Base-by-base conservation (phyloP, 2,113 vertebrate species). In the Orycteropus afer region DNA sequence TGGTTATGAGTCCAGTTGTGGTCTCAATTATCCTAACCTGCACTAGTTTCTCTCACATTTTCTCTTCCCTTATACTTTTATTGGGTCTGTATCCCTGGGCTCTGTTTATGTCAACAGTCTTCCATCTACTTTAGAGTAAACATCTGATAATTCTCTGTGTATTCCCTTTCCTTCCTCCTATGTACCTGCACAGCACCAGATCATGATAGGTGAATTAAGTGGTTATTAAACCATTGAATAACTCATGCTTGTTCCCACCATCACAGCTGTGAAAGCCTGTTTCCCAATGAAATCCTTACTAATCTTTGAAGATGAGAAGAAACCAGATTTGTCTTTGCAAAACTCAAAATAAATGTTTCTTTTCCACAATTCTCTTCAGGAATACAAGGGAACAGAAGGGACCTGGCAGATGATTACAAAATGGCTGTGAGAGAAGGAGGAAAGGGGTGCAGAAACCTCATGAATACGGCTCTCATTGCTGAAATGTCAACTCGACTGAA, bases 401-500 rank as follows among this genome's bases (percentile, higher is more conserved):
- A n/a, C 34, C 53, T 42, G 40, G 79, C 55, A 45, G 2, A 1
- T 22, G 83, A n/a, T 51, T 34, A 32, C 69, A 82, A 86, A 91
- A 51, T 23, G 40, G 86, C 74, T 49, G 37, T 57, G 22, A 81
- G 32, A 59, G 71, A 25, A 47, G 71, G 45, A 78, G 34, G 40
- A 78, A 80, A 34, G n/a, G 42, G 40, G 15, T 29, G 17, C 3
- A 12, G 61, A n/a, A 53, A 42, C 12, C 63, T 34, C 45, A 76
- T 9, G 1, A 29, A 55, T 22, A 17, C 86, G 53, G 47, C 86
- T 84, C 79, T 83, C 61, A 1, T 29, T 20, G 51, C 81, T 14
- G 47, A 94, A 93, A 95, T 93, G 95, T 84, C 96, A 76, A 2
- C 27, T n/a, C 25, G 0, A 29, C 87, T 34, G 45, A 63, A 96